Base-by-base conservation (phyloP, 2,888 invertebrate species). In the Polyploca ridens region DNA sequence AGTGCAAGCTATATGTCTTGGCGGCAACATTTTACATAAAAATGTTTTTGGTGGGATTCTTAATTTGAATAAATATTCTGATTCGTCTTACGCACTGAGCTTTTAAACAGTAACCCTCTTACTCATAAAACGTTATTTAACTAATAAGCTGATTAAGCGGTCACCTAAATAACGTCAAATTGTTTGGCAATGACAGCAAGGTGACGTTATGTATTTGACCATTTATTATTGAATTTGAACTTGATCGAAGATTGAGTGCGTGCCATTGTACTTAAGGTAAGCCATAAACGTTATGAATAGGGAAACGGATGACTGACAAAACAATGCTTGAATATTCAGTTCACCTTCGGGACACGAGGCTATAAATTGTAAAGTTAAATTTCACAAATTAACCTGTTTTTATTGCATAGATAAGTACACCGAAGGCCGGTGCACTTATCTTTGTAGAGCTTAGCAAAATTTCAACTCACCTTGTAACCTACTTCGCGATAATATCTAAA, bases 221-320 rank as follows among this genome's bases (percentile, higher is more conserved):
- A 46, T 46, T 11, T 3, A 46, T 46, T 16, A 16, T n/a, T 3
- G 10, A 5, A 14, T 54, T 41, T 41, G 11, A 41, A 19, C 16
- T 54, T n/a, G 7, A 54, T 54, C 54, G 19, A 19, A 54, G 54
- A 19, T 46, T 69, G 38, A 54, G 41, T n/a, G 65, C 46, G 66
- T 41, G 62, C 41, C 49, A 61, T 54, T 60, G 59, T 58, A 38
- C 54, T 54, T 54, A 54, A 54, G 54, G 54, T 19, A 19, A 19
- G 1, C 3, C 19, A 19, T 54, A 54, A 54, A 54, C 54, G 19
- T 54, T 54, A 54, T 54, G 54, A 19, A 54, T n/a, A 54, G n/a
- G 10, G 54, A 54, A 54, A 54, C 19, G 3, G 10, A 54, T 54
- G 54, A 54, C 8, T 54, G 54, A 54, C 54, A 54, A 54, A 19